A percentile compares a stretch with the other conserved stretches of the same genome.
Conservation (phyloP, 2,113 vertebrate genomes). For the Xenopus tropicalis region DNA sequence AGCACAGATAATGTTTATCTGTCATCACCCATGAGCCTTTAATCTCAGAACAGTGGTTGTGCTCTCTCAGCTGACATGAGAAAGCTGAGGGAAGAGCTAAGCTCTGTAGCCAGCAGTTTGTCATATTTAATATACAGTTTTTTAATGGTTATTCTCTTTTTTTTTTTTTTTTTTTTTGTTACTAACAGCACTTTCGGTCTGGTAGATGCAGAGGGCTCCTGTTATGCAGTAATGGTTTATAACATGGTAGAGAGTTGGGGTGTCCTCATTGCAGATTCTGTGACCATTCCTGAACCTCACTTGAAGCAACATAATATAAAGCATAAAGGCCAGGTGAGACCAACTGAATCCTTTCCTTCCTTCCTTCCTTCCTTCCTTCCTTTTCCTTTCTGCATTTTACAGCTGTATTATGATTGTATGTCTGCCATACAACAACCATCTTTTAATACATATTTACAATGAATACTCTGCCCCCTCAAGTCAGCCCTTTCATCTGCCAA, state of each 20-base stretch:
- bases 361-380: neutral
- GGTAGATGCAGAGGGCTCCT: constrained; percentile 79
- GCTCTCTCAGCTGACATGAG: no score
- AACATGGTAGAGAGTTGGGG: constrained; percentile 87
- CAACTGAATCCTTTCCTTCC: neutral
- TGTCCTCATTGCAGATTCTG: constrained; percentile 83
- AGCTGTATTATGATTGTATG: neutral
- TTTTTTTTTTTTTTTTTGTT: constrained; percentile 33
- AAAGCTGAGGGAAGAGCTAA: no score
- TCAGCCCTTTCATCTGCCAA: no score
- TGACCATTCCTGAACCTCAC: constrained; percentile 82
- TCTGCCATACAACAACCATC: neutral
- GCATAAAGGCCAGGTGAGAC: constrained; percentile 76
- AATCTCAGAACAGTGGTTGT: no score
- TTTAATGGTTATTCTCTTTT: neutral
- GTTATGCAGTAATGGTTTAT: constrained; percentile 83
- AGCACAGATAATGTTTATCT: no score
- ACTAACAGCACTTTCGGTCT: constrained; percentile 79
- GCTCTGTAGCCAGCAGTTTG: no score
- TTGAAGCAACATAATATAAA: constrained; percentile 75
- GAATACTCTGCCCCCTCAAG: no score
- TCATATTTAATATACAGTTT: no score
- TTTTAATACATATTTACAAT: neutral
- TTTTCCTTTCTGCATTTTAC: neutral
- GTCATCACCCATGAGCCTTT: no score